Evolutionary conservation across 2,888 invertebrate species (phyloP).

Genomic region (Andricus curvator): DNA sequence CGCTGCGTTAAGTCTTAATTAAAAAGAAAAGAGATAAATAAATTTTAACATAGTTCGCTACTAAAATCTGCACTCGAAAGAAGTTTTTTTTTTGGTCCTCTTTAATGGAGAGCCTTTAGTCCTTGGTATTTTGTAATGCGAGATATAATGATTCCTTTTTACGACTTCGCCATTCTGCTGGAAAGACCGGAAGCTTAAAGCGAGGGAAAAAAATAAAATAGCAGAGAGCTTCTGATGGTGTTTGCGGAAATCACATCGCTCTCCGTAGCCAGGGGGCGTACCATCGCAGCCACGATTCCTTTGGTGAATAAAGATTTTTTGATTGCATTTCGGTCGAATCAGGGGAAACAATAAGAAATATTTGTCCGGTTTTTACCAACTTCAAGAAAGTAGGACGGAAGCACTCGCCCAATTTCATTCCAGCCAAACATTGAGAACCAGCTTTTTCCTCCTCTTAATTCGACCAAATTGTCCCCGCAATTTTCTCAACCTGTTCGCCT

Average conservation of each 20-base stretch:
- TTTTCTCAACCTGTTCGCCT: constrained; percentile 4
- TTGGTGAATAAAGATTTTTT: constrained; percentile 23
- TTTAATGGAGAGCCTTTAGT: background rate
- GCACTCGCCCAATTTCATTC: constrained; percentile 19
- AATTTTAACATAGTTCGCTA: no score
- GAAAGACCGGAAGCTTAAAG: constrained; percentile 36
- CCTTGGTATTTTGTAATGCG: background rate
- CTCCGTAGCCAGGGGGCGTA: background rate
- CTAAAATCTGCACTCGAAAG: background rate
- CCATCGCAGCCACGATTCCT: constrained; percentile 13
- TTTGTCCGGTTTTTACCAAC: constrained; percentile 2
- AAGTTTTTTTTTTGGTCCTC: background rate
- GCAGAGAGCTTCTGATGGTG: constrained; percentile 33
- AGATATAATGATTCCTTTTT: constrained; percentile 60
- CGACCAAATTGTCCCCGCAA: constrained; percentile 12
- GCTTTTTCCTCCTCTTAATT: constrained; percentile 18
- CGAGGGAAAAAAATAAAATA: constrained; percentile 43
- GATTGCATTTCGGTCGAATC: constrained; percentile 9
- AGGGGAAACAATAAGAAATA: constrained; percentile 23
- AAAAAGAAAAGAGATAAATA: no score
- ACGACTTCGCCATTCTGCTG: constrained; percentile 42
- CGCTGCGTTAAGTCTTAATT: no score
- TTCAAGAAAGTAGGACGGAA: constrained; percentile 20
- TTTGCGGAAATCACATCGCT: constrained; percentile 13
- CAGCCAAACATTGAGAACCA: background rate